Evolutionary conservation across 2,888 invertebrate species (phyloP).

Genomic region (Pollenia amentaria): DNA sequence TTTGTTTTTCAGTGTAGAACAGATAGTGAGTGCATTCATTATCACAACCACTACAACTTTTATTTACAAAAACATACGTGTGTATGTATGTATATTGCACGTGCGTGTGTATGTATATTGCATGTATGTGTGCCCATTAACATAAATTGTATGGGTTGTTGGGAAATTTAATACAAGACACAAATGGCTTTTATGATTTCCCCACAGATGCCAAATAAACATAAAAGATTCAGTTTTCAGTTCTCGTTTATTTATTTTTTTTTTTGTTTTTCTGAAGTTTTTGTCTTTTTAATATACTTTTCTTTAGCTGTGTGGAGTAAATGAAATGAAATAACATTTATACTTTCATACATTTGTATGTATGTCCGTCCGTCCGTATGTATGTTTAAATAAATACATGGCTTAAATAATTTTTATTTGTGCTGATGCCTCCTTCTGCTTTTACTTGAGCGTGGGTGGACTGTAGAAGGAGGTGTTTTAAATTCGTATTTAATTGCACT

Average conservation of each 20-base stretch:
- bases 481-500: conserved; percentile 39
- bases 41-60: conserved; percentile 9
- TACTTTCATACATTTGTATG: too few relatives aligned
- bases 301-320: conserved; percentile 20
- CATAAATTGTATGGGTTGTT: conserved; percentile 47
- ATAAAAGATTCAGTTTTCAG: neutral
- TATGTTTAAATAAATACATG: conserved; percentile 39
- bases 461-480: neutral
- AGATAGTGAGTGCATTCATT: conserved; percentile 11
- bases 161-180: conserved; percentile 62
- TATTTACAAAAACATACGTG: neutral
- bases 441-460: neutral
- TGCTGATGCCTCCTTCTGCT: neutral
- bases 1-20: neutral
- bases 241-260: neutral
- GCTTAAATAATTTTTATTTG: conserved; percentile 49
- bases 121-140: conserved; percentile 42
- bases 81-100: neutral
- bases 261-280: neutral
- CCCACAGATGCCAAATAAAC: conserved; percentile 53
- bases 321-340: conserved; percentile 20
- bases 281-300: conserved; percentile 29
- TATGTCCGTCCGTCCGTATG: neutral
- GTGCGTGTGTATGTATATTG: neutral
- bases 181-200: conserved; percentile 69